Base-by-base conservation (phyloP, 2,888 invertebrate species). In the Cheilosia scutellata region DNA sequence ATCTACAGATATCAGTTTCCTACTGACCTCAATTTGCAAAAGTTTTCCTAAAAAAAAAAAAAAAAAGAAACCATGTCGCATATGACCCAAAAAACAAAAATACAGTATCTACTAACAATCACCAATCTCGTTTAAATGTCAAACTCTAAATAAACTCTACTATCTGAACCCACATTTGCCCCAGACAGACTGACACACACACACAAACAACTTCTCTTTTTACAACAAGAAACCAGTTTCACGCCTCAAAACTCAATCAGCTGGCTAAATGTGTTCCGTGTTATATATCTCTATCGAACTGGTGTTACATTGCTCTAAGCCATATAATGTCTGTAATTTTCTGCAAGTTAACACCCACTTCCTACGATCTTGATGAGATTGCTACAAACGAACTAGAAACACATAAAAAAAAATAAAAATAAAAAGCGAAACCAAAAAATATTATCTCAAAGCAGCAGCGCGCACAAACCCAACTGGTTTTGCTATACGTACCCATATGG, bases 261-360 rank as follows among this genome's bases (percentile, higher is more conserved):
- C 83, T 84, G 51, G 70, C 53, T 75, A 80, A 71, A 83, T 77
- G 37, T 76, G 80, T 72, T 76, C 71, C 75, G 76, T 76, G 71
- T 82, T 83, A 47, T 75, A 51, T 60, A 57, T 74, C 27, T 68
- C 44, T 63, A 42, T 29, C 11, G 63, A 31, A 27, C 27, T 65
- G 70, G 74, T 84, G 83, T 74, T 78, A 75, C 70, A 80, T 80
- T 37, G 55, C 58, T 57, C 66, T 65, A 66, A 51, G 55, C 76
- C 57, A 44, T 51, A 77, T 82, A 86, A 86, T 71, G 76, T 16
- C 58, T 62, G 82, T 77, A 77, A 86, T 82, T 82, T 77, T 82
- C 76, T 82, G 82, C 86, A 82, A 86, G 86, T 86, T 86, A 86
- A 86, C 86, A 86, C 86, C 86, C 86, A 86, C 86, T 86, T 86